Evolutionary conservation across 2,888 invertebrate species (phyloP), one percentile per base, ranked within the genome.

Genomic region (Synergus gifuensis): DNA sequence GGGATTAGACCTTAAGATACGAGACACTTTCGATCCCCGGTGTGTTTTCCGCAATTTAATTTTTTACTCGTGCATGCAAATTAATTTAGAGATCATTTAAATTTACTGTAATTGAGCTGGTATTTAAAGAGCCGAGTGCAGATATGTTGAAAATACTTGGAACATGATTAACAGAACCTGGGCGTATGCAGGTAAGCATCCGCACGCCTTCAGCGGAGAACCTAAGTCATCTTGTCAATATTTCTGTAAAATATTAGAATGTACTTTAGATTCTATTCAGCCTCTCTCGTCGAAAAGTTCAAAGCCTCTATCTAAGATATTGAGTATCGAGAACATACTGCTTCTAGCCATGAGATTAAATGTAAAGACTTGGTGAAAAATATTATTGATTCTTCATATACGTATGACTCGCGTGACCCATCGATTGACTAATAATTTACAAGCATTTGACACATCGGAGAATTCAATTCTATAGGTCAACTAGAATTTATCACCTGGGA

Each of bases 401-500:
- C 36, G 36, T 36, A 4, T 18, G 18, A 58, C 9, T 18, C 58
- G 18, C 58, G 58, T 58, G 18, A 11, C 1, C 28, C 62, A 22
- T 62, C 22, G 5, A 62, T 62, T 62, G 62, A 62, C 22, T 28
- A 62, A 62, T 62, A 28, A 62, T 62, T 62, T 28, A 62, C 22
- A 12, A 28, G 11, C 28, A 62, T 22, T 22, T 28, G 62, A 28
- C 11, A 12, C 22, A 62, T 28, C 12, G 28, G 28, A 28, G 7
- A 22, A 14, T 62, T 62, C 22, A 62, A 58, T 62, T 12, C 62
- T 62, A 62, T 62, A 67, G 46, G 42, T 67, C 67, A 42, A 12
- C 22, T 11, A 22, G 16, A 11, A 49, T 54, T 69, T 69, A 69
- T n/a, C 46, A 36, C 69, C 16, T 1, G 16, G 49, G 16, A 49